Evolutionary conservation across 2,888 invertebrate species (phyloP).

Genomic region (Mythimna loreyi): DNA sequence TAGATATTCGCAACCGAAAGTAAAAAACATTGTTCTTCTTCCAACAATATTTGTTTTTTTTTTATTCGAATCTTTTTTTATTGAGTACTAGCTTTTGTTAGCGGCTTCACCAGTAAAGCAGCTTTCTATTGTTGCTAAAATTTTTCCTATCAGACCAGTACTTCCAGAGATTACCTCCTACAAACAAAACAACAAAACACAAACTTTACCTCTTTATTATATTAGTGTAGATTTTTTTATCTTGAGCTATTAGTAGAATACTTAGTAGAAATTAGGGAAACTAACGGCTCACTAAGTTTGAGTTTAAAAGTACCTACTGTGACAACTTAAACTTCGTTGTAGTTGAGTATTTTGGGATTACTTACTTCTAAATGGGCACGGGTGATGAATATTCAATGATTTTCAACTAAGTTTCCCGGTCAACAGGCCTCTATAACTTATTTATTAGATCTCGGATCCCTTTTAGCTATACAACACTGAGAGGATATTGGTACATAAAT

Average conservation of each 20-base stretch:
- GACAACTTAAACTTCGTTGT: constrained; percentile 8
- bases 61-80: no score
- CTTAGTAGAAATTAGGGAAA: not conserved
- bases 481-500: not conserved
- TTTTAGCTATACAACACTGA: constrained; percentile 15
- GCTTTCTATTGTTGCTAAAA: no score
- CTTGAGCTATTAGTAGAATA: not conserved
- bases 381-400: constrained; percentile 47
- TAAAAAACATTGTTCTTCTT: not conserved
- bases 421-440: constrained; percentile 30
- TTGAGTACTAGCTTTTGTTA: no score
- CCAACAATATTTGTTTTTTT: no score
- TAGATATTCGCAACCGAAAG: not conserved
- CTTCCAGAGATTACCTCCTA: no score
- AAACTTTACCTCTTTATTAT: no score
- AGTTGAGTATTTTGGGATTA: constrained; percentile 25
- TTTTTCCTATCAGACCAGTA: no score
- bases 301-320: not conserved
- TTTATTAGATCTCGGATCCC: constrained; percentile 22
- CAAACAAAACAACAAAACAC: no score
- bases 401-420: constrained; percentile 19
- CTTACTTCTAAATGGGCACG: constrained; percentile 16
- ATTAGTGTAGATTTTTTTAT: no score
- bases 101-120: no score
- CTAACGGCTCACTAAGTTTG: constrained; percentile 1